These are phyloP conservation scores for Oscheius sp. DNA, from an alignment of 2,888 invertebrate genomes.

Conservation along the genomic window DNA sequence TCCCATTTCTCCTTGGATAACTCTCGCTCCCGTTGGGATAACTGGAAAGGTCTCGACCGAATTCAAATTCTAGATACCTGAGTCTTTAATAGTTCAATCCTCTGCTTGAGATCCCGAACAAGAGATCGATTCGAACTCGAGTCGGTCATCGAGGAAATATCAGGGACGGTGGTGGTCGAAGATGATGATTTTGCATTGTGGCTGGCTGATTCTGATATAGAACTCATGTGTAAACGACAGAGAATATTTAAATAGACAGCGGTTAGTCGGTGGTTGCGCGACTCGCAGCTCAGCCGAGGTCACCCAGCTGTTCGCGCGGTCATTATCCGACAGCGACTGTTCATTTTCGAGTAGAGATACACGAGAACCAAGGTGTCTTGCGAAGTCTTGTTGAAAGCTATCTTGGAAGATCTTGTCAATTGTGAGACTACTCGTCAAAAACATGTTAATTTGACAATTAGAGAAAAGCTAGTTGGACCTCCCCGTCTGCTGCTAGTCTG, in stretches of 20 bases:
- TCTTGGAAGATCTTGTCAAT: no score
- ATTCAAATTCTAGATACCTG: slow-evolving; percentile 7
- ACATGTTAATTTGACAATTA: no score
- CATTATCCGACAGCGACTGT: not conserved
- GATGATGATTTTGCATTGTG: slow-evolving; percentile 4
- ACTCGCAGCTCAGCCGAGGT: slow-evolving; percentile 20
- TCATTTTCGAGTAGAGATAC: no score
- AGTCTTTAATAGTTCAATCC: slow-evolving; percentile 20
- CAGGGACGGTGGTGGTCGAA: slow-evolving; percentile 31
- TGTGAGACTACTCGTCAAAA: no score
- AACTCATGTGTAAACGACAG: slow-evolving; percentile 11
- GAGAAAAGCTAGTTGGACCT: no score
- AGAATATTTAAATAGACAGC: not conserved
- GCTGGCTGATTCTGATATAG: slow-evolving; percentile 8
- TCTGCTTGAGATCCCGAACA: slow-evolving; percentile 21
- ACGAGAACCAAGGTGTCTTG: no score
- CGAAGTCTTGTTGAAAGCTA: no score
- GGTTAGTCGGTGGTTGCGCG: not conserved
- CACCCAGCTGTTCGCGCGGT: slow-evolving; percentile 18
- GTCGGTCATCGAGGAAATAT: slow-evolving; percentile 23
- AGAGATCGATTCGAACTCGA: slow-evolving; percentile 25
- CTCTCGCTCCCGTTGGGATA: slow-evolving; percentile 31
- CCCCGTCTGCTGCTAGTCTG: no score
- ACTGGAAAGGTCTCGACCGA: slow-evolving; percentile 8
- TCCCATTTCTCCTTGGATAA: slow-evolving; percentile 34